Base-by-base conservation (phyloP, 2,888 invertebrate genomes). In the Podotricha telesiphe region DNA sequence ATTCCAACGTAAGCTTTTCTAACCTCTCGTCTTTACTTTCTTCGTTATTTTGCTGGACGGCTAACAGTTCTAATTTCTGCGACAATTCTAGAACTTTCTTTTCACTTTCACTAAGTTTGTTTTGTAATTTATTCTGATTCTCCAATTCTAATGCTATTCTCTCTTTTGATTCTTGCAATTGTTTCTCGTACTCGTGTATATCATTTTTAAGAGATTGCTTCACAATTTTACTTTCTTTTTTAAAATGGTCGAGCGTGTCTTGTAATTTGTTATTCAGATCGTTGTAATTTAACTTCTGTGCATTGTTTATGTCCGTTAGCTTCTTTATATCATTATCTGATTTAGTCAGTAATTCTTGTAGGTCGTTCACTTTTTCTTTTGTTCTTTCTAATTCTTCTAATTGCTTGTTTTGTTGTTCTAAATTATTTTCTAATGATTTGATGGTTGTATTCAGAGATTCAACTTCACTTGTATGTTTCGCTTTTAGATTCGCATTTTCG, bases 171-270 rank as follows among this genome's bases (percentile, higher is more conserved):
- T 86, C 86, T 71, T 84, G 81, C 69, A 89, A 78, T 76, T 88
- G 84, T 75, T 88, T 89, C 71, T 93, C 89, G 68, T 87, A 87
- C 20, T 88, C 95, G 72, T 94, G 94, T 69, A 96, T 80, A 78
- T 94, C 95, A 22, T 87, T 82, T 75, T 92, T 86, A 1, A 95
- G 80, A 53, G 94, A 94, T 64, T 91, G 89, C 75, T 92, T 92
- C 45, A 93, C 87, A 66, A 86, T 86, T 79, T 94, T 94, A 70
- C 84, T 87, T 71, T 93, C 89, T 70, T 85, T 89, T 75, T 89
- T 93, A 62, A 86, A 86, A 77, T 92, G 89, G 66, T 93, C 92
- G 74, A 85, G 89, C 68, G 91, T 88, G 11, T 77, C 67, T 76
- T 91, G 89, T 68, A 93, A 71, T 75, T 93, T 90, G 72, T 86